Base-by-base conservation (phyloP, 2,888 invertebrate genomes). In the Tortrix viridana region DNA sequence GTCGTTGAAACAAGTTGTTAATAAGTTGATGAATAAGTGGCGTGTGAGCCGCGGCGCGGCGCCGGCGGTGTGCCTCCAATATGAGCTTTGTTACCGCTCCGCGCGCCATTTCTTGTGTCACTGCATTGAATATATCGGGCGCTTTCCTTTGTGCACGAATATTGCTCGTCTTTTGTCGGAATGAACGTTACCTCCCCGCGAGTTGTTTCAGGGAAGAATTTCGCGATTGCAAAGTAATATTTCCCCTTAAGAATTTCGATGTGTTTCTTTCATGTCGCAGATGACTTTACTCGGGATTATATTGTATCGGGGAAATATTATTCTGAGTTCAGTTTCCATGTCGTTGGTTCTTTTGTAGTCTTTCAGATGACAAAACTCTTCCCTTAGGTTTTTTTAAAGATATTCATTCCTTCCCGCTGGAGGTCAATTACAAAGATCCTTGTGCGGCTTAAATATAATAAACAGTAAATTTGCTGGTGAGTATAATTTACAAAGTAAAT, bases 81-180 rank as follows among this genome's bases (percentile, higher is more conserved):
- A 79, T 89, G 86, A 89, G 89, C 89, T 91, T 91, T 90, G 90
- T 89, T 86, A 89, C 88, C 87, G 88, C 87, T 86, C 84, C 84
- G 86, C 83, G 84, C 84, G 87, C 85, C 84, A 86, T 89, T 90
- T 89, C 90, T 90, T 90, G 86, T 90, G 91, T 91, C 91, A 91
- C 90, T 89, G 89, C 92, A 90, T 90, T 89, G 90, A 91, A 91
- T 91, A 91, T 91, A 91, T 91, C 89, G 90, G 85, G 83, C 83
- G 88, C 84, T 86, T 84, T 85, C 90, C 91, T 91, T 91, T 91
- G 91, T 91, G 88, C 87, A 82, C 86, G 82, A 87, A 90, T 91
- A 91, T 90, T 90, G 91, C 89, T 89, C 86, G 86, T 89, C 90
- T 87, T 89, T 91, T 89, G 87, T 89, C 88, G 87, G 86, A 89